phyloP scores from a whole-genome alignment of 1,140 invertebrate genomes.

The Drosophila trapezifrons region DNA sequence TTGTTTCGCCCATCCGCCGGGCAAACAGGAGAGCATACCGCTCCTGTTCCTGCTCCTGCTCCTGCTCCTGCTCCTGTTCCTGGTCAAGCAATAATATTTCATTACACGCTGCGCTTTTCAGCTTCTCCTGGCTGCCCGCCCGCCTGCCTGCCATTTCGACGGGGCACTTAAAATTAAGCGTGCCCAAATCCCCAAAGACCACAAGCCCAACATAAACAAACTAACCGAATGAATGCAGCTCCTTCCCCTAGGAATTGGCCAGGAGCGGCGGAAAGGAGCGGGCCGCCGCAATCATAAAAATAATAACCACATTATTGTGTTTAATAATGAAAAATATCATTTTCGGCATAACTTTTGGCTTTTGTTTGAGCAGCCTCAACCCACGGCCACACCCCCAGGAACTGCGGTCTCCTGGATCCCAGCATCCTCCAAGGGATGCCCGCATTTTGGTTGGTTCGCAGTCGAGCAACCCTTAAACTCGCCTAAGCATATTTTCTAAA shows the following conservation, averaged over 20 bases:
- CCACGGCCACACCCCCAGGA: conserved; percentile 21
- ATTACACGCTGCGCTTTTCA: conserved; percentile 60
- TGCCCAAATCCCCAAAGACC: conserved; percentile 82
- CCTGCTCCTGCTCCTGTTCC: conserved; percentile 9
- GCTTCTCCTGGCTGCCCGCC: conserved; percentile 25
- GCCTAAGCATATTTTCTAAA: conserved; percentile 81
- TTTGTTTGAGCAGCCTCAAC: conserved; percentile 66
- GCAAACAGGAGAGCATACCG: conserved; percentile 46
- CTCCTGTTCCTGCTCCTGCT: background rate
- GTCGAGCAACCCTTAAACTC: conserved; percentile 52
- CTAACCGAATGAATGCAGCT: conserved; percentile 79
- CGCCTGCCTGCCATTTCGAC: conserved; percentile 58
- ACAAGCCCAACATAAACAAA: conserved; percentile 82
- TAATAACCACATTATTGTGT: conserved; percentile 84
- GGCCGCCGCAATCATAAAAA: conserved; percentile 79
- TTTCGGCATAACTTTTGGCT: conserved; percentile 80
- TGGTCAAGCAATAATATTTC: conserved; percentile 77
- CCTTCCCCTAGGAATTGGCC: conserved; percentile 59
- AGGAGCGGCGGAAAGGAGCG: conserved; percentile 23
- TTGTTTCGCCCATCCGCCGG: conserved; percentile 58
- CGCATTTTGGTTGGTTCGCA: conserved; percentile 70
- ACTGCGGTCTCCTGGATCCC: conserved; percentile 16
- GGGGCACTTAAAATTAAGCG: conserved; percentile 83
- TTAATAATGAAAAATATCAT: conserved; percentile 84
- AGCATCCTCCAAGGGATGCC: conserved; percentile 43